Conservation (phyloP, 2,888 invertebrate genomes). For the Acronicta alni region DNA sequence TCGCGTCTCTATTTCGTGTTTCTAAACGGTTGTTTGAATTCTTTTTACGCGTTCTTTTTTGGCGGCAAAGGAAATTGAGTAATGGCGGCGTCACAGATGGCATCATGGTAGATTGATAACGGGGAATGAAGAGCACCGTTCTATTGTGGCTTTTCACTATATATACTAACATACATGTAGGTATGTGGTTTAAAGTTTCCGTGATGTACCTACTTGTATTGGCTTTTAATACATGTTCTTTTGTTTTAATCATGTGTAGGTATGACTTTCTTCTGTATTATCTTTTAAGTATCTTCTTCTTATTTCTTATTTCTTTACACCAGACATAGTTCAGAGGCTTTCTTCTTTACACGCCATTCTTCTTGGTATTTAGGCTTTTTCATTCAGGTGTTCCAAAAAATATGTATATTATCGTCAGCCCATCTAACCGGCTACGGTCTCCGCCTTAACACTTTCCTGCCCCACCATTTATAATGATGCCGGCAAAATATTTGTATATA, state of each 20-base stretch:
- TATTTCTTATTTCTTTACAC: too few species aligned
- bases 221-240: neutral
- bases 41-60: conserved; percentile 78
- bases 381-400: too few species aligned
- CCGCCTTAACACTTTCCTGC: too few species aligned
- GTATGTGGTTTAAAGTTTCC: conserved; percentile 45
- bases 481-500: neutral
- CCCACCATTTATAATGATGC: too few species aligned
- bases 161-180: conserved; percentile 46
- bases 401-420: too few species aligned
- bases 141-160: conserved; percentile 73
- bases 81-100: conserved; percentile 88
- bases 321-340: too few species aligned
- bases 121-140: conserved; percentile 79
- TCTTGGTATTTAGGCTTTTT: too few species aligned
- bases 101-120: conserved; percentile 88
- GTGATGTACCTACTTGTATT: conserved; percentile 26
- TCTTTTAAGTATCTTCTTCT: too few species aligned
- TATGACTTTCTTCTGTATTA: too few species aligned
- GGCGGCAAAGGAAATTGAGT: conserved; percentile 86
- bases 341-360: too few species aligned
- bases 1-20: conserved; percentile 65
- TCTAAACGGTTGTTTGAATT: conserved; percentile 67
- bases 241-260: too few species aligned
- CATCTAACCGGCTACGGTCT: too few species aligned